phyloP scores from a whole-genome alignment of 92 coral and sea anemone genomes.

The Hydrozoanthus gracilis region DNA sequence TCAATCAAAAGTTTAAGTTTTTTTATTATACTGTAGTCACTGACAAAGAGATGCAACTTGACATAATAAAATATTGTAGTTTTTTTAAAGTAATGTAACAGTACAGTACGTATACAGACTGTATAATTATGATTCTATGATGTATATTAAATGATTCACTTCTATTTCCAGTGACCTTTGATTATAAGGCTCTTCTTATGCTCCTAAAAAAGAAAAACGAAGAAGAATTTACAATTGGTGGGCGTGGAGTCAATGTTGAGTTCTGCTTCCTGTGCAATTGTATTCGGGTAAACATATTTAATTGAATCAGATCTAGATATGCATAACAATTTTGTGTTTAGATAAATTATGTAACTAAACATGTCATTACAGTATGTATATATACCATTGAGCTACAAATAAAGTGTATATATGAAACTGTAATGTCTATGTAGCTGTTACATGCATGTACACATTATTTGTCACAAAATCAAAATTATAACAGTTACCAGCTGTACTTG shows the following conservation, averaged over 20 bases:
- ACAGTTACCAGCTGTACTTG: too few relatives aligned
- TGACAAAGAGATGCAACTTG: neutral
- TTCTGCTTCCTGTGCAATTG: conserved; percentile 62
- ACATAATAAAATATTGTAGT: neutral
- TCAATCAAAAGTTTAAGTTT: neutral
- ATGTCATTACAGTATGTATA: neutral
- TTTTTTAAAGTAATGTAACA: conserved; percentile 3
- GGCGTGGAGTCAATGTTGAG: conserved; percentile 50
- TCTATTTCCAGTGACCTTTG: conserved; percentile 48
- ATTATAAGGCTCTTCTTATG: conserved; percentile 58
- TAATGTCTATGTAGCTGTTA: too few relatives aligned
- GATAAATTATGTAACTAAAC: too few relatives aligned
- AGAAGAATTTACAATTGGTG: conserved; percentile 46
- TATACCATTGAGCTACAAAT: neutral
- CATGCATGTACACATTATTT: too few relatives aligned
- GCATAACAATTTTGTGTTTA: too few relatives aligned
- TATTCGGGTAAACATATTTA: conserved; percentile 51
- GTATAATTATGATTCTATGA: too few relatives aligned
- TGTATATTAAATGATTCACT: neutral
- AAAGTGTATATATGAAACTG: neutral
- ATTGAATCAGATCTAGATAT: too few relatives aligned
- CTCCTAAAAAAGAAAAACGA: conserved; percentile 54
- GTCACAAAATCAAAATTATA: too few relatives aligned
- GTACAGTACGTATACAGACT: too few relatives aligned
- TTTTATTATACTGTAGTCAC: neutral